Evolutionary conservation across 2,888 invertebrate genomes (phyloP), one percentile per base, ranked within the genome.

Genomic region (Petrolisthes cinctipes): DNA sequence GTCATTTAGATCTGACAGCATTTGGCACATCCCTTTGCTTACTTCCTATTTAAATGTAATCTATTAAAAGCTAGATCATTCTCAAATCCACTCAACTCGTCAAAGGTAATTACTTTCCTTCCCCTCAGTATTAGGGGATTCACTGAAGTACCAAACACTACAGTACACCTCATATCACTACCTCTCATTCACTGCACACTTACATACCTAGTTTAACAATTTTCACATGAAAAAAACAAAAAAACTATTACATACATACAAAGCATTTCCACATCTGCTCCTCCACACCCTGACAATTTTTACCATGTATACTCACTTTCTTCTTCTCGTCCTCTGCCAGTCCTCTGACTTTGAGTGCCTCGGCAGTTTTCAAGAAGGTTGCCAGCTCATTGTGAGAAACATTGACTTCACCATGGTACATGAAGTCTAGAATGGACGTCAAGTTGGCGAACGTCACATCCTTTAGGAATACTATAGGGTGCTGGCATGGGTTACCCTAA

Each of bases 401-500:
- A 61, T 90, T 91, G 11, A 91, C 90, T 88, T 91, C 91, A 17
- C 91, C 91, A 82, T 90, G 90, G 78, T 91, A 91, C 91, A 91
- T 91, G 81, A 90, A 91, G 61, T 89, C 90, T 80, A 91, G 80
- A 66, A 91, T 90, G 66, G 90, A 89, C 76, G 89, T 83, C 71
- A 91, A 68, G 76, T 91, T 90, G 76, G 89, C 89, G 80, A 89
- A 91, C n/a, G 90, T 87, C 66, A 91, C 90, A 85, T 90, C 90
- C 75, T 90, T 91, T 76, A 91, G 88, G 79, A 91, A 89, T 83
- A 91, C 90, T 89, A 91, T 91, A n/a, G 91, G 91, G 83, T 91
- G 91, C 85, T 89, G 85, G 84, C 90, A 90, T 56, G 91, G 90
- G 86, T 91, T 91, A 83, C 90, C 90, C 91, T 91, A 86, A 5